These are phyloP conservation scores for Mylabris sibirica DNA, from an alignment of 2,888 invertebrate genomes.

Conservation along the genomic window DNA sequence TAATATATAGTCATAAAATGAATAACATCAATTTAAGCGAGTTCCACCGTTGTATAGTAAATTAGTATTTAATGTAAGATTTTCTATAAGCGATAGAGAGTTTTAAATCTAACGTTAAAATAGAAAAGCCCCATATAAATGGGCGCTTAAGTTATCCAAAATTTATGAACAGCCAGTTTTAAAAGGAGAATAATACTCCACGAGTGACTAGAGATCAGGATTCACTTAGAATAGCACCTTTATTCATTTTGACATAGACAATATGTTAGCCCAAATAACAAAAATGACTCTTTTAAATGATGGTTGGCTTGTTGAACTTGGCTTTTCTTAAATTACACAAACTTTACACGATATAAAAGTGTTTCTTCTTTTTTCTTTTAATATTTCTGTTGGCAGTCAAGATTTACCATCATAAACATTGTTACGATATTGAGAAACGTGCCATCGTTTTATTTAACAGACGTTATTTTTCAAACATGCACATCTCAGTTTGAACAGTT, in stretches of 20 bases:
- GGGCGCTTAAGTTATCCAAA: neutral
- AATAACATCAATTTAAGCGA: neutral
- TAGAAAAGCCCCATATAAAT: neutral
- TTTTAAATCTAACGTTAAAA: neutral
- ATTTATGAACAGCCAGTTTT: neutral
- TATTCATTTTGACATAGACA: neutral
- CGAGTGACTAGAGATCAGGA: neutral
- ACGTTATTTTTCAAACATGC: constrained; percentile 7
- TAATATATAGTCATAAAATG: neutral
- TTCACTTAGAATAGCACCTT: neutral
- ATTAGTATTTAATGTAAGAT: neutral
- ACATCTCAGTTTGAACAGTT: neutral
- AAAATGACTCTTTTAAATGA: neutral
- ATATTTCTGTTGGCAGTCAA: neutral
- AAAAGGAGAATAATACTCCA: too few relatives aligned
- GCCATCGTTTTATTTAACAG: neutral
- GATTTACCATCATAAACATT: neutral
- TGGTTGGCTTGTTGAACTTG: neutral
- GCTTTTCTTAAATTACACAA: neutral
- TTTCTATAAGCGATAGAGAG: neutral
- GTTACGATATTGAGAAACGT: constrained; percentile 5
- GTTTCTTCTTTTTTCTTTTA: neutral
- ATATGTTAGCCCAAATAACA: neutral
- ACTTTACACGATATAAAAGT: neutral
- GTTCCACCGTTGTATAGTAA: neutral